These are phyloP conservation scores for Ameiurus melas DNA, from an alignment of 2,113 vertebrate species.

Conservation along the genomic window DNA sequence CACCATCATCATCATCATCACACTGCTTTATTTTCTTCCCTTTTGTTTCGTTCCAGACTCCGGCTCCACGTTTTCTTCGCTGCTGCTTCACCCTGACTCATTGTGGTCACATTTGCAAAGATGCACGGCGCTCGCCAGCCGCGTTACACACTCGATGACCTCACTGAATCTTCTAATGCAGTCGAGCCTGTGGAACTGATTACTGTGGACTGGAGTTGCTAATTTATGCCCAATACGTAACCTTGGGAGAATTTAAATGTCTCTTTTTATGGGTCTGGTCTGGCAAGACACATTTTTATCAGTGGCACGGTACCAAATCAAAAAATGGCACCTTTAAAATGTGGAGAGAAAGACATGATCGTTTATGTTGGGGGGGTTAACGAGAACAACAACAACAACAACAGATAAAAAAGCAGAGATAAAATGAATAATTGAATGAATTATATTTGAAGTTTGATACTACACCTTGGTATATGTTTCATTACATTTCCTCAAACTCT, in stretches of 20 bases:
- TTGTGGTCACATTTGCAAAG: conserved; percentile 32
- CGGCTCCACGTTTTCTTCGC: conserved; percentile 16
- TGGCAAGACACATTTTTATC: conserved; percentile 45
- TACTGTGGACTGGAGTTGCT: conserved; percentile 49
- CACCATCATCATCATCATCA: conserved; percentile 46
- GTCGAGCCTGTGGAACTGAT: conserved; percentile 47
- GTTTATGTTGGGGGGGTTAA: background rate
- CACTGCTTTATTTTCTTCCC: conserved; percentile 7
- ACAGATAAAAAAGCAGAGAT: no score
- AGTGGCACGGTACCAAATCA: conserved; percentile 43
- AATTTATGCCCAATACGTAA: conserved; percentile 47
- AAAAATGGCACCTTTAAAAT: conserved; percentile 9
- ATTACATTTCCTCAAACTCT: background rate
- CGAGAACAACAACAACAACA: no score
- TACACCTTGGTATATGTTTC: background rate
- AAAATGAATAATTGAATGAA: background rate
- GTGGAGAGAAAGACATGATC: background rate
- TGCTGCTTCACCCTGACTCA: conserved; percentile 23
- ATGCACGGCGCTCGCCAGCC: conserved; percentile 20
- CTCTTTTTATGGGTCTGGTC: conserved; percentile 51
- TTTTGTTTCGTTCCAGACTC: background rate
- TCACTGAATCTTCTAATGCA: conserved; percentile 37
- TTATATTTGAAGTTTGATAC: background rate
- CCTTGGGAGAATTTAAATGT: conserved; percentile 45
- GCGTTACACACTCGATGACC: conserved; percentile 40